Conservation (phyloP, 2,113 vertebrate genomes). For the Tichodroma muraria region DNA sequence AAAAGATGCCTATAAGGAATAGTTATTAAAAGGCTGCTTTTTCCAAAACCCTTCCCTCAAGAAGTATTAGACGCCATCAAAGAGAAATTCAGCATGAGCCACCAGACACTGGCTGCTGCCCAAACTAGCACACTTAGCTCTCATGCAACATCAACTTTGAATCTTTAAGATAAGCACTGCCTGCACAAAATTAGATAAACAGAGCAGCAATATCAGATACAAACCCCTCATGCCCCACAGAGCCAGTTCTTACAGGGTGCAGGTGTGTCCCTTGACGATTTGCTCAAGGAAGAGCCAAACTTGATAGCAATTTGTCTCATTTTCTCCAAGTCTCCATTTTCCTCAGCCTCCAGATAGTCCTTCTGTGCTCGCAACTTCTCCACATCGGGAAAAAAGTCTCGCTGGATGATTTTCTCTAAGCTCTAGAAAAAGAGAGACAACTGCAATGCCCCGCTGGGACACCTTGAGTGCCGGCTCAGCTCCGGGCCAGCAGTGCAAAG, state of each 20-base stretch:
- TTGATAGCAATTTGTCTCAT: slow-evolving; percentile 96
- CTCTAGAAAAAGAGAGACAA: slow-evolving; percentile 55
- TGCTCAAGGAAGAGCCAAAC: slow-evolving; percentile 85
- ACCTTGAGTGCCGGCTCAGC: rapidly evolving
- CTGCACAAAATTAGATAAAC: not conserved
- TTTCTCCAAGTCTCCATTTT: slow-evolving; percentile 87
- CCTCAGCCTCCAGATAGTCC: slow-evolving; percentile 93
- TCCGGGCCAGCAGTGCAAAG: not conserved
- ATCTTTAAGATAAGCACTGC: not conserved
- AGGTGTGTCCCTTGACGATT: slow-evolving; percentile 78
- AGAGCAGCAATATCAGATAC: not conserved
- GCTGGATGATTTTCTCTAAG: slow-evolving; percentile 90
- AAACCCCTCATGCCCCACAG: not conserved
- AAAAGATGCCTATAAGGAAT: not conserved
- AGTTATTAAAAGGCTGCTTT: not conserved
- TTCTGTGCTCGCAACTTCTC: slow-evolving; percentile 91
- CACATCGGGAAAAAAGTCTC: slow-evolving; percentile 96
- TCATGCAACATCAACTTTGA: rapidly evolving
- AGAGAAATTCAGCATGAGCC: not conserved
- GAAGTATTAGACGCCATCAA: not conserved
- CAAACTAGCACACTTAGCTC: not conserved
- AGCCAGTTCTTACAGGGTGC: slow-evolving; percentile 80
- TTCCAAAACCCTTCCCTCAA: not conserved
- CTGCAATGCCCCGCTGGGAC: not conserved
- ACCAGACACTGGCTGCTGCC: not conserved